phyloP scores from a whole-genome alignment of 1,140 invertebrate species.

The Penaeus chinensis region DNA sequence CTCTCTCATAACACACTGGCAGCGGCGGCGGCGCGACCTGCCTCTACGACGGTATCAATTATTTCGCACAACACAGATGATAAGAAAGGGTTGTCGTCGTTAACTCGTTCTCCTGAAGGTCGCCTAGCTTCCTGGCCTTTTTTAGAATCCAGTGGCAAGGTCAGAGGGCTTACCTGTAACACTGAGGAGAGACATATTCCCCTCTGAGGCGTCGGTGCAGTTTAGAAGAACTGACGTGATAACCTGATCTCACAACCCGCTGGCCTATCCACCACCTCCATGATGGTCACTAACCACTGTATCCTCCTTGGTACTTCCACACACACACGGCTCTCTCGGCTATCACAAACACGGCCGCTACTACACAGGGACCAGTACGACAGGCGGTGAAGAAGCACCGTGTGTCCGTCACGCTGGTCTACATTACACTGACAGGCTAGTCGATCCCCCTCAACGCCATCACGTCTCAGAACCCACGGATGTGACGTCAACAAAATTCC shows the following conservation, averaged over 20 bases:
- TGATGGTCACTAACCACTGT: constrained; percentile 28
- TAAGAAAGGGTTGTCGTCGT: too few relatives aligned
- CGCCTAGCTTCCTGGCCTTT: neutral
- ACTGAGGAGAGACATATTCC: constrained; percentile 60
- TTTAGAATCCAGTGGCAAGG: neutral
- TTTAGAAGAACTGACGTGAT: constrained; percentile 43
- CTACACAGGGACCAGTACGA: constrained; percentile 40
- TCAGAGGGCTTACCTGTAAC: constrained; percentile 42
- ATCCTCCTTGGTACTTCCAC: constrained; percentile 19
- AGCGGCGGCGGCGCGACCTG: too few relatives aligned
- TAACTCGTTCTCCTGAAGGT: neutral
- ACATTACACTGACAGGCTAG: constrained; percentile 56
- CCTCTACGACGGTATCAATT: too few relatives aligned
- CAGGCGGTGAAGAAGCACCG: constrained; percentile 41
- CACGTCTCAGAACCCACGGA: constrained; percentile 50
- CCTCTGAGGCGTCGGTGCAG: constrained; percentile 14
- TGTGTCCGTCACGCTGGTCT: constrained; percentile 58
- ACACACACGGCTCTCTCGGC: constrained; percentile 22
- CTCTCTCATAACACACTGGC: too few relatives aligned
- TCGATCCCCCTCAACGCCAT: constrained; percentile 49
- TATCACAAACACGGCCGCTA: constrained; percentile 19
- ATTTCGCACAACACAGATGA: too few relatives aligned
- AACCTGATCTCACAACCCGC: constrained; percentile 26
- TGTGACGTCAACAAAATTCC: constrained; percentile 59
- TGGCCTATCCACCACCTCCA: constrained; percentile 42